phyloP scores from a whole-genome alignment of 2,888 invertebrate genomes.

The Copidosoma aretas region DNA sequence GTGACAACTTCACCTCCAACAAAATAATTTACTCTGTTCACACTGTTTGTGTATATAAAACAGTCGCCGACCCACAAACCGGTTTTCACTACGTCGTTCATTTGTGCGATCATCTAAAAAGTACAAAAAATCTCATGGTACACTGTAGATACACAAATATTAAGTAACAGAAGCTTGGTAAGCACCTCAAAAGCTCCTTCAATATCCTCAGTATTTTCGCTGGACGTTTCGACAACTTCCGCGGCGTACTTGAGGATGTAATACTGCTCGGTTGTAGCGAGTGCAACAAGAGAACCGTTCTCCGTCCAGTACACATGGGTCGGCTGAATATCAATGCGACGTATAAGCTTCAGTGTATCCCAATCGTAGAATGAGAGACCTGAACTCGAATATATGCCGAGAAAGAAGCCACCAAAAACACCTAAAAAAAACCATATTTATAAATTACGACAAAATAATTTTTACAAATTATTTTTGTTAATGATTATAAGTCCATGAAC shows the following conservation, averaged over 20 bases:
- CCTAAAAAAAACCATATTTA: slow-evolving; percentile 61
- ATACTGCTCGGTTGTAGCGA: slow-evolving; percentile 95
- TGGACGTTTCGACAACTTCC: slow-evolving; percentile 78
- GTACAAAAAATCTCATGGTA: neutral
- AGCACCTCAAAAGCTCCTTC: slow-evolving; percentile 94
- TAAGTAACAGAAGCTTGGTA: neutral
- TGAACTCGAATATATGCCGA: slow-evolving; percentile 90
- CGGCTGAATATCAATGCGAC: slow-evolving; percentile 96
- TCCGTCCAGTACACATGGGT: slow-evolving; percentile 96
- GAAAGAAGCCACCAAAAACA: slow-evolving; percentile 88
- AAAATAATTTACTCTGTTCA: slow-evolving; percentile 97
- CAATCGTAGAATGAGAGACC: slow-evolving; percentile 95
- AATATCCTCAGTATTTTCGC: slow-evolving; percentile 80
- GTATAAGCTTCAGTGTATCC: slow-evolving; percentile 89
- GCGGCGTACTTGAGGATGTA: slow-evolving; percentile 90
- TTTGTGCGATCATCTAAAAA: slow-evolving; percentile 79
- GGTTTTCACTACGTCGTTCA: slow-evolving; percentile 90
- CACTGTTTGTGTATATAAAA: slow-evolving; percentile 98
- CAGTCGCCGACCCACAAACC: slow-evolving; percentile 99
- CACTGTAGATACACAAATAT: neutral
- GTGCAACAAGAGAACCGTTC: slow-evolving; percentile 88
- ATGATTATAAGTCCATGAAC: slow-evolving; percentile 40
- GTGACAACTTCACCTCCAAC: slow-evolving; percentile 99
- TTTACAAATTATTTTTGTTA: neutral
- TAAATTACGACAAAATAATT: neutral